phyloP scores from a whole-genome alignment of 2,113 vertebrate species.

The Mormoops blainvillei region DNA sequence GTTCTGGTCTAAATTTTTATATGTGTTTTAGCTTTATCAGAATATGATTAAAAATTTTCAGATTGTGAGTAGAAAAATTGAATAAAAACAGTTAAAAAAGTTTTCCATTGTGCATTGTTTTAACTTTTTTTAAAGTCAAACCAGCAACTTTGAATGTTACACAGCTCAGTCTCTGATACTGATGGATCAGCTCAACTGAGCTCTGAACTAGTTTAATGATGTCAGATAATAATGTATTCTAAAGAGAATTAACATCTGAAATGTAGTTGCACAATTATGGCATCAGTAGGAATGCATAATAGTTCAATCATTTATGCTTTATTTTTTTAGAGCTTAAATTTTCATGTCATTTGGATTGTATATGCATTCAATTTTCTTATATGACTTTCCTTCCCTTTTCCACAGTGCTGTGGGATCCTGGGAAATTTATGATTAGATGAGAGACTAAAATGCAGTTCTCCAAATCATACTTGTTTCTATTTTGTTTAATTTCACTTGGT shows the following conservation, averaged over 20 bases:
- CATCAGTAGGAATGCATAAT: slow-evolving; percentile 25
- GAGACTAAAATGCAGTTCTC: background rate
- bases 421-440: background rate
- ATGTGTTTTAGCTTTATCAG: background rate
- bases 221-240: slow-evolving; percentile 39
- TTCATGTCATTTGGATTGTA: background rate
- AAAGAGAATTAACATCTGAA: slow-evolving; percentile 47
- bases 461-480: background rate
- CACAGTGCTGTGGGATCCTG: background rate
- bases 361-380: background rate
- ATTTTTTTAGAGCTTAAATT: slow-evolving; percentile 35
- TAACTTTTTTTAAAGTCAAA: slow-evolving; percentile 26
- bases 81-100: background rate
- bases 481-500: slow-evolving; percentile 7
- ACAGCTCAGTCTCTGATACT: background rate
- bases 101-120: background rate
- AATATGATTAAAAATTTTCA: background rate
- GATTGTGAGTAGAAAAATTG: slow-evolving; percentile 30
- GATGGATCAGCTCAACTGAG: slow-evolving; percentile 5
- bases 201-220: slow-evolving; percentile 37
- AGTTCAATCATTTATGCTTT: background rate
- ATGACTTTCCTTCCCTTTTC: background rate
- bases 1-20: too few relatives aligned
- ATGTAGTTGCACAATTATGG: slow-evolving; percentile 31
- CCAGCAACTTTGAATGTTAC: slow-evolving; percentile 1